Evolutionary conservation across 1,140 invertebrate genomes (phyloP).

Genomic region (Pseudomyrmex cubaensis): DNA sequence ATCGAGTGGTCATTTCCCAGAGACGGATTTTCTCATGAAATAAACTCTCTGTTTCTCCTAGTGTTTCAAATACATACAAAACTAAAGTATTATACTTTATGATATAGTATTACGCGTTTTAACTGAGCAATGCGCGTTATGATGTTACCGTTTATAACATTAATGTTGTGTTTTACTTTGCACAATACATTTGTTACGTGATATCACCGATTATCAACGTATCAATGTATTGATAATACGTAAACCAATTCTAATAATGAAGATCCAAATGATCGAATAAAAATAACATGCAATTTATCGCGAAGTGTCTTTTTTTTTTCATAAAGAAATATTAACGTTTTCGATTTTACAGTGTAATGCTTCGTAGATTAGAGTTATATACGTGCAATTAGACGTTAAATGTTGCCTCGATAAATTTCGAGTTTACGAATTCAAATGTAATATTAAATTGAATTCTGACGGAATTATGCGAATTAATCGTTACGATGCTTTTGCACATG

Average conservation of each 20-base stretch:
- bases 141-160: background rate
- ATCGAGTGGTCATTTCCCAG: conserved; percentile 2
- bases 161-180: no score
- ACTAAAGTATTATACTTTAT: background rate
- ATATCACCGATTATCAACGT: no score
- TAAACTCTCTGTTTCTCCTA: background rate
- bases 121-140: background rate
- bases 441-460: conserved; percentile 27
- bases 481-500: background rate
- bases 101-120: background rate
- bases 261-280: no score
- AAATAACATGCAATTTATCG: no score
- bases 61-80: background rate
- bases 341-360: background rate
- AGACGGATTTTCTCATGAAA: background rate
- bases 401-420: conserved; percentile 7
- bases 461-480: conserved; percentile 38
- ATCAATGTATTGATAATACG: background rate
- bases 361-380: background rate
- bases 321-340: background rate
- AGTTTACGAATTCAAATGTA: conserved; percentile 9
- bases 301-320: no score
- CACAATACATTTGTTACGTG: no score
- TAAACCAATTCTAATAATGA: no score
- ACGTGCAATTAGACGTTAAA: conserved; percentile 40